Conservation (phyloP, 2,113 vertebrate genomes). For the Erythrocercus mccallii region DNA sequence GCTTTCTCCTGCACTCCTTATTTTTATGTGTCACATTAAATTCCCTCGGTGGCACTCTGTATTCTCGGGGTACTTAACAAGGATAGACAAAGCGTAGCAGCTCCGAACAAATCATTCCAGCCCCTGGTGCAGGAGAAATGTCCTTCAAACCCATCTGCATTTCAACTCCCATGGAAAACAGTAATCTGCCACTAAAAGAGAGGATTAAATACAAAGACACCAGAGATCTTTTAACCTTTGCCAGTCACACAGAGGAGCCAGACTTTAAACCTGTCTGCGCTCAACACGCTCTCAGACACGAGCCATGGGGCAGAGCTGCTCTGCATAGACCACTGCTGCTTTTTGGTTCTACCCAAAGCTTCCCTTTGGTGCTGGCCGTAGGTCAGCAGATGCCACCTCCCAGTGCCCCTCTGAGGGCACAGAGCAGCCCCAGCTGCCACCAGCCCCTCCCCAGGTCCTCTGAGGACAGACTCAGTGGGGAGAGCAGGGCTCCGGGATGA, state of each 20-base stretch:
- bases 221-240: background rate
- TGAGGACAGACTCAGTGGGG: background rate
- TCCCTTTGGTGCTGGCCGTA: background rate
- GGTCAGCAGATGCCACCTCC: background rate
- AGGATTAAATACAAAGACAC: background rate
- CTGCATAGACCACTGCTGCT: background rate
- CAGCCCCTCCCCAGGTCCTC: background rate
- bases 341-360: background rate
- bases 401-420: background rate
- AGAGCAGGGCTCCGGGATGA: background rate
- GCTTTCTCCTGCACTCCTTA: background rate
- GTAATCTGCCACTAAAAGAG: background rate
- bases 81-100: slow-evolving; percentile 21
- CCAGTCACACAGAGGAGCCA: background rate
- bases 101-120: background rate
- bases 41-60: background rate
- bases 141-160: background rate
- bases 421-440: background rate
- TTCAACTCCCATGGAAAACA: background rate
- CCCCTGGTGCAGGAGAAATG: background rate
- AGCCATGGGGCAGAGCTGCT: background rate
- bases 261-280: background rate
- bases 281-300: background rate
- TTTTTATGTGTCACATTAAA: slow-evolving; percentile 31
- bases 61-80: slow-evolving; percentile 18